These are phyloP conservation scores for Telmatherina bonti DNA, from an alignment of 2,797 vertebrate species.

Conservation along the genomic window DNA sequence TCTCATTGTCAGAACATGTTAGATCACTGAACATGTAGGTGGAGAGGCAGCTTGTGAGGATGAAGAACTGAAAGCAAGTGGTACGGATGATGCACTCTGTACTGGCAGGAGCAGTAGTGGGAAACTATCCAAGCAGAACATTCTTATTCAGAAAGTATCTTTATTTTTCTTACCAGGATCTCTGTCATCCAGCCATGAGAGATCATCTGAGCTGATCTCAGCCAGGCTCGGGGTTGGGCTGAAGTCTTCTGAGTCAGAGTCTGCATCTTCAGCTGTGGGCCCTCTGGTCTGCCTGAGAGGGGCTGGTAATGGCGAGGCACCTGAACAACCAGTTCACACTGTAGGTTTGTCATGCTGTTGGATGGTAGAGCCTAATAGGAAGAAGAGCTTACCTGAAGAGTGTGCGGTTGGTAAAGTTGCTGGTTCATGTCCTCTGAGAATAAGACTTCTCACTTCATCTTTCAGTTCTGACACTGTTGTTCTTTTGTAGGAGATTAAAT, in stretches of 20 bases:
- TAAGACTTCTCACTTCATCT: slow-evolving; percentile 78
- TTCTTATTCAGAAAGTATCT: slow-evolving; percentile 11
- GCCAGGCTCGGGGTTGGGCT: slow-evolving; percentile 84
- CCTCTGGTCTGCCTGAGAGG: slow-evolving; percentile 29
- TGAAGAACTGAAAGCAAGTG: slow-evolving; percentile 7
- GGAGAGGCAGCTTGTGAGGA: slow-evolving; percentile 33
- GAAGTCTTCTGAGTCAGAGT: slow-evolving; percentile 80
- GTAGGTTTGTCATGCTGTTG: background rate
- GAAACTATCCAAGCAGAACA: background rate
- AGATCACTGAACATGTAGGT: background rate
- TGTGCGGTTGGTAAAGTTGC: slow-evolving; percentile 44
- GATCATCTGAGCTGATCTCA: slow-evolving; percentile 84
- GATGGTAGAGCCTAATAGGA: background rate
- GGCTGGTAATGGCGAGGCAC: slow-evolving; percentile 18
- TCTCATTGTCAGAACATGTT: slow-evolving; percentile 23
- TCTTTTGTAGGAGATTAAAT: slow-evolving; percentile 60
- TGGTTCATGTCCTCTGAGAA: slow-evolving; percentile 59
- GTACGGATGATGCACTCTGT: slow-evolving; percentile 8
- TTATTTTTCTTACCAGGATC: slow-evolving; percentile 71
- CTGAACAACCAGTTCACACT: slow-evolving; percentile 33
- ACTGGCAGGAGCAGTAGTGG: background rate
- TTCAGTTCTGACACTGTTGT: slow-evolving; percentile 79
- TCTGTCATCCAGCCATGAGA: slow-evolving; percentile 77
- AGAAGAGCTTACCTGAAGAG: slow-evolving; percentile 59
- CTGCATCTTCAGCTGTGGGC: slow-evolving; percentile 39